Percentiles rank a stretch among this genome's conserved stretches.
phyloP scores from a whole-genome alignment of 2,797 vertebrate species.

The Leptoclinus maculatus region DNA sequence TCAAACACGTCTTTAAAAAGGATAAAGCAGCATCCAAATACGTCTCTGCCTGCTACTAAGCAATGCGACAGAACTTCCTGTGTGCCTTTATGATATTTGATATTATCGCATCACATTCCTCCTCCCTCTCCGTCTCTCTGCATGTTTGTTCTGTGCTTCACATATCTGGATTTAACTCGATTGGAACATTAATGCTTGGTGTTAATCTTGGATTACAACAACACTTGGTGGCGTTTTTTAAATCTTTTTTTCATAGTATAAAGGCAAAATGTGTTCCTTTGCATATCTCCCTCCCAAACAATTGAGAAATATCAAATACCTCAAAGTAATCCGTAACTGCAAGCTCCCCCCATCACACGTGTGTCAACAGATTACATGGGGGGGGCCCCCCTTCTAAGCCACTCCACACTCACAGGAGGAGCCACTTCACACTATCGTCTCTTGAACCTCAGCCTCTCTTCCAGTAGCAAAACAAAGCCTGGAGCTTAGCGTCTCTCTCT shows the following conservation, averaged over 20 bases:
- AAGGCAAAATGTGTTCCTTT: not conserved
- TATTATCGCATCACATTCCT: not conserved
- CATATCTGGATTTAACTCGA: not conserved
- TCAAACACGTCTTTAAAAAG: not conserved
- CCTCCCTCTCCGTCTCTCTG: not conserved
- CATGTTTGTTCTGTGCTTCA: not conserved
- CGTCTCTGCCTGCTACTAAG: not conserved
- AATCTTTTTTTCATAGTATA: not conserved
- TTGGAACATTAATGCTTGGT: not conserved
- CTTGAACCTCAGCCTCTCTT: constrained; percentile 36
- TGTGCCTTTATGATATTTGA: not conserved
- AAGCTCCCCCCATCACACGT: not conserved
- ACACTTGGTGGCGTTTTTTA: no score
- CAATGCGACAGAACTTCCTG: constrained; percentile 2
- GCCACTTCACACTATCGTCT: constrained; percentile 36
- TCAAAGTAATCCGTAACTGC: not conserved
- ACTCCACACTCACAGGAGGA: no score
- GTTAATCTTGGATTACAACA: not conserved
- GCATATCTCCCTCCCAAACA: not conserved
- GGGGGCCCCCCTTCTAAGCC: not conserved
- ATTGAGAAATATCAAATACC: not conserved
- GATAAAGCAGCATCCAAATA: not conserved
- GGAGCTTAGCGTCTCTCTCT: not conserved
- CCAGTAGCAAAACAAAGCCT: constrained; percentile 42
- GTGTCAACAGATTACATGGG: not conserved